Percentiles rank a stretch among this genome's conserved stretches.
phyloP scores from a whole-genome alignment of 2,113 vertebrate species.

The Neotoma lepida region DNA sequence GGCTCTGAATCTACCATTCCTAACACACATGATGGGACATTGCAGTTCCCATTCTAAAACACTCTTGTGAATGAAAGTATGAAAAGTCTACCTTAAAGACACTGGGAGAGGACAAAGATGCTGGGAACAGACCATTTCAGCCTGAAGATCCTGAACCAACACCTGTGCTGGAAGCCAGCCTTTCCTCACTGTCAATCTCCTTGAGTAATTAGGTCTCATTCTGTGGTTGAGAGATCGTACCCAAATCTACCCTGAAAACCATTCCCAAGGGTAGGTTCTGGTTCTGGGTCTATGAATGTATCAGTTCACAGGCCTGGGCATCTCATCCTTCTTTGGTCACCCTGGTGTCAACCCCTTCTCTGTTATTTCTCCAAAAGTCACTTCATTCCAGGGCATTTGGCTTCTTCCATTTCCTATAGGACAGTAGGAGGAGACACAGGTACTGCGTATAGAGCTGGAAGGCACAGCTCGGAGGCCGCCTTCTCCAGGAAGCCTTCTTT shows the following conservation, averaged over 20 bases:
- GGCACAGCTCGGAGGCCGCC: not conserved
- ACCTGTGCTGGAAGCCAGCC: not conserved
- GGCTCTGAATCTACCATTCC: not conserved
- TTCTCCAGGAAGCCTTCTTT: not conserved
- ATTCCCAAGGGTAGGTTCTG: not conserved
- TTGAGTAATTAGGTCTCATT: not conserved
- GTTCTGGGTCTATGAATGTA: not conserved
- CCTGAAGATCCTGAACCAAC: not conserved
- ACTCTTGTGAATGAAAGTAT: not conserved
- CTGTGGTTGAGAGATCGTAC: too few relatives aligned
- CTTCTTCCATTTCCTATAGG: not conserved
- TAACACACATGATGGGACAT: not conserved
- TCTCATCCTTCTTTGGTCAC: not conserved
- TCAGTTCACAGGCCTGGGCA: not conserved
- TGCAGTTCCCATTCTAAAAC: not conserved
- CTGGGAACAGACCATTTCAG: not conserved
- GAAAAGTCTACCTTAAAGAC: not conserved
- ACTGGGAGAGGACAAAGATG: not conserved
- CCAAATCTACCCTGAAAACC: not conserved
- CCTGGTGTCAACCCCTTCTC: not conserved
- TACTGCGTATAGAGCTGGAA: rapidly evolving
- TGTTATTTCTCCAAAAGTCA: not conserved
- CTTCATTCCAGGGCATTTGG: not conserved
- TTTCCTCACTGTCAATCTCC: not conserved
- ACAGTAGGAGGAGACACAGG: not conserved